Percentiles rank a stretch among this genome's conserved stretches.
Conservation (phyloP, 2,888 invertebrate genomes). For the Cephus runcator region DNA sequence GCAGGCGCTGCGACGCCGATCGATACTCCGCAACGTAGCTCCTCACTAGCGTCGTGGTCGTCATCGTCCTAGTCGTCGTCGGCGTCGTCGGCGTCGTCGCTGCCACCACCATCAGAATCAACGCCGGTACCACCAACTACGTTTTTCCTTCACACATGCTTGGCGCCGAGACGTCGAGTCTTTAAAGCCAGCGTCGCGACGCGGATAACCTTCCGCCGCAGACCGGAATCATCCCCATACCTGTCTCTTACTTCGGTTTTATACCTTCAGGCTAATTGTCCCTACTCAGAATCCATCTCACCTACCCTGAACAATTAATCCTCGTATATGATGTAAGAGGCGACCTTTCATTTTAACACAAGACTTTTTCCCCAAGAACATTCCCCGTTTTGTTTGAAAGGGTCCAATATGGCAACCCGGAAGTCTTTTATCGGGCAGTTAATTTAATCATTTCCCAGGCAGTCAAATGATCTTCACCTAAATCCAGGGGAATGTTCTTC, state of each 20-base stretch:
- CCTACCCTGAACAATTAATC: neutral
- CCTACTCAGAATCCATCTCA: too few species aligned
- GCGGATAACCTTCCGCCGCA: constrained; percentile 19
- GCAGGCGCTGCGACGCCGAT: constrained; percentile 56
- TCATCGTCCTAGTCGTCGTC: neutral
- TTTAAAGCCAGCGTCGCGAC: constrained; percentile 40
- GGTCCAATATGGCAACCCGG: neutral
- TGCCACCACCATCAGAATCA: neutral
- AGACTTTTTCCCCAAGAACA: neutral
- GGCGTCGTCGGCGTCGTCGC: neutral
- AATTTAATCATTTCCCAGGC: neutral
- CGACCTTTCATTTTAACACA: neutral
- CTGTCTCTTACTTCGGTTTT: neutral
- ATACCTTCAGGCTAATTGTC: neutral
- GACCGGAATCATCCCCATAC: neutral
- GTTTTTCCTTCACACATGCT: constrained; percentile 25
- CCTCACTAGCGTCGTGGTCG: constrained; percentile 21
- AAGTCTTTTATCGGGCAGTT: neutral
- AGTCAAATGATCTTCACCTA: neutral
- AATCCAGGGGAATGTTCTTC: neutral
- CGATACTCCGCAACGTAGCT: constrained; percentile 59
- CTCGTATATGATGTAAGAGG: neutral
- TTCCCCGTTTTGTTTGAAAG: neutral
- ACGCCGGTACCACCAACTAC: neutral
- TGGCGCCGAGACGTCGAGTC: constrained; percentile 35